A percentile compares a stretch with the other conserved stretches of the same genome.
phyloP scores from a whole-genome alignment of 2,113 vertebrate genomes.

The Sorex fumeus region DNA sequence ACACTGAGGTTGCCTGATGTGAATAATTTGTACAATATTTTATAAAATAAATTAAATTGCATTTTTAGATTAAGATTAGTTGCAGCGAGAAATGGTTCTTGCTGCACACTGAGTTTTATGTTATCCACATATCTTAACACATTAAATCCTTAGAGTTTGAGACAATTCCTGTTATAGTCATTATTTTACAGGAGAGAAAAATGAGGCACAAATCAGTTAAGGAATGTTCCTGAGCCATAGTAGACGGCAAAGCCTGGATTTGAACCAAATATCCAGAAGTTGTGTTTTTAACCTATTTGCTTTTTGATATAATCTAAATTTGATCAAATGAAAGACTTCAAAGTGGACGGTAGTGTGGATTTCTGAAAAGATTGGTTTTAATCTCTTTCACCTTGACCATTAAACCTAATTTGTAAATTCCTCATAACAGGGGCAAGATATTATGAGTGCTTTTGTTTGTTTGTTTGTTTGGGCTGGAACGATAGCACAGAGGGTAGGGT shows the following conservation, averaged over 20 bases:
- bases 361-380: too few species aligned
- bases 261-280: neutral
- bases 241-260: neutral
- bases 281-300: fast-evolving
- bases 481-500: too few species aligned
- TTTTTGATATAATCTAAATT: neutral
- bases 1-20: neutral
- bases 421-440: too few species aligned
- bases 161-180: neutral
- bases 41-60: neutral
- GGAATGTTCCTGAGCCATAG: too few species aligned
- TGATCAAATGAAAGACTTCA: neutral
- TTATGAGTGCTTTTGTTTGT: too few species aligned
- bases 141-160: neutral
- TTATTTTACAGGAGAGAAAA: neutral
- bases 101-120: neutral
- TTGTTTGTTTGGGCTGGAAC: too few species aligned
- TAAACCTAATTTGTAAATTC: too few species aligned
- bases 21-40: neutral
- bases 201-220: neutral
- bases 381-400: too few species aligned
- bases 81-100: neutral
- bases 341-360: neutral
- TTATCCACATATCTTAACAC: neutral
- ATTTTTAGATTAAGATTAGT: neutral